Percentiles rank a stretch among this genome's conserved stretches.
These are phyloP conservation scores for Magallana nippona DNA, from an alignment of 2,888 invertebrate species.

Conservation along the genomic window DNA sequence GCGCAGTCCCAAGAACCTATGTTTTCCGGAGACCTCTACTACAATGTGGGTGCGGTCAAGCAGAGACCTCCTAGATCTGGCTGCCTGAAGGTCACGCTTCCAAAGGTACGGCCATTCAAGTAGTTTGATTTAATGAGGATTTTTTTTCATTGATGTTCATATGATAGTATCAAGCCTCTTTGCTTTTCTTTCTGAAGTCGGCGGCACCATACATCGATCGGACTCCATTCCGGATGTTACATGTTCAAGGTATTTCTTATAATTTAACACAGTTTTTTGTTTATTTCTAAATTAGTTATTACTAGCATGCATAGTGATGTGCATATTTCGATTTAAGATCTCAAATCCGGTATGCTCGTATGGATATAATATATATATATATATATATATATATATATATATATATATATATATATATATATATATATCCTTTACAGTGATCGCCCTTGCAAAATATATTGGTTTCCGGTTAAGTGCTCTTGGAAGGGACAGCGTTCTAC, in stretches of 20 bases:
- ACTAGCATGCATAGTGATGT: too few species aligned
- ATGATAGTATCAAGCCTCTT: too few species aligned
- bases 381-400: too few species aligned
- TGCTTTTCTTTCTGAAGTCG: not conserved
- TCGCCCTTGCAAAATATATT: constrained; percentile 17
- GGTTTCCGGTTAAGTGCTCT: not conserved
- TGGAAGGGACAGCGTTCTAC: not conserved
- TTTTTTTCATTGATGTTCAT: too few species aligned
- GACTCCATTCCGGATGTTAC: constrained; percentile 2
- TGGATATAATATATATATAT: too few species aligned
- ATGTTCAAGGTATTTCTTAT: constrained; percentile 3
- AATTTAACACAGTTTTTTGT: too few species aligned
- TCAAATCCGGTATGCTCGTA: too few species aligned
- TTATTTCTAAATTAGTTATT: too few species aligned
- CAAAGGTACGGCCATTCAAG: not conserved
- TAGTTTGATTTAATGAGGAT: too few species aligned
- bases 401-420: too few species aligned
- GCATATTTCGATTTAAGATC: too few species aligned
- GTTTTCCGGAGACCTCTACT: not conserved
- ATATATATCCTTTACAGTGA: not conserved
- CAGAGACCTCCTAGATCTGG: constrained; percentile 12
- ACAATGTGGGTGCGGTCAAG: constrained; percentile 4
- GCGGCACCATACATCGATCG: constrained; percentile 1
- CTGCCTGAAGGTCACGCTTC: not conserved
- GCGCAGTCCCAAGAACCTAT: not conserved